Percentiles rank a stretch among this genome's conserved stretches.
phyloP scores from a whole-genome alignment of 2,888 invertebrate species.

The Leptinotarsa haldemani region DNA sequence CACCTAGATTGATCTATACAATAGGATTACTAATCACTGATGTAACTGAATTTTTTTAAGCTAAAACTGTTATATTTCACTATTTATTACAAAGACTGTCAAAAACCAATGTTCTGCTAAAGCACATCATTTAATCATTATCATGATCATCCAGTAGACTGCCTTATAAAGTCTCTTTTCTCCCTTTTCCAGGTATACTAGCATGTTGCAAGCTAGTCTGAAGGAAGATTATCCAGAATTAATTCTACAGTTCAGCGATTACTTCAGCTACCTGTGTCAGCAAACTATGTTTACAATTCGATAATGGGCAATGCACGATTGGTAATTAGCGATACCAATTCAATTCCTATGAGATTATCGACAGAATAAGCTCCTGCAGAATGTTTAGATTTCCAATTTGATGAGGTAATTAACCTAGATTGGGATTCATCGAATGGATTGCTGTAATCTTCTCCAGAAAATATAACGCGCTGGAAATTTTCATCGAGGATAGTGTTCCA shows the following conservation, averaged over 20 bases:
- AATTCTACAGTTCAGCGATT: slow-evolving; percentile 36
- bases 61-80: no score
- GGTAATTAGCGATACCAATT: slow-evolving; percentile 49
- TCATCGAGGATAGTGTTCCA: background rate
- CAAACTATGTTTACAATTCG: slow-evolving; percentile 50
- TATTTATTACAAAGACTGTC: no score
- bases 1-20: no score
- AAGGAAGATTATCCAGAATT: slow-evolving; percentile 9
- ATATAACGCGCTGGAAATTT: slow-evolving; percentile 11
- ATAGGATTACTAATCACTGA: no score
- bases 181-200: background rate
- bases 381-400: slow-evolving; percentile 43
- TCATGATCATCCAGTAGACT: background rate
- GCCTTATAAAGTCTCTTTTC: background rate
- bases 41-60: no score
- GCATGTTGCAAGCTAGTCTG: slow-evolving; percentile 9
- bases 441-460: slow-evolving; percentile 18
- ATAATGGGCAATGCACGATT: slow-evolving; percentile 48
- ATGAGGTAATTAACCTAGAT: slow-evolving; percentile 47
- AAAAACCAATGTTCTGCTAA: no score
- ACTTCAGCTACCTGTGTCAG: slow-evolving; percentile 47
- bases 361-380: slow-evolving; percentile 38
- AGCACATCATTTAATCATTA: no score
- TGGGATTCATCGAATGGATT: slow-evolving; percentile 17
- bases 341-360: slow-evolving; percentile 50